phyloP scores from a whole-genome alignment of 1,140 invertebrate species.

The Drosophila nigrodunni region DNA sequence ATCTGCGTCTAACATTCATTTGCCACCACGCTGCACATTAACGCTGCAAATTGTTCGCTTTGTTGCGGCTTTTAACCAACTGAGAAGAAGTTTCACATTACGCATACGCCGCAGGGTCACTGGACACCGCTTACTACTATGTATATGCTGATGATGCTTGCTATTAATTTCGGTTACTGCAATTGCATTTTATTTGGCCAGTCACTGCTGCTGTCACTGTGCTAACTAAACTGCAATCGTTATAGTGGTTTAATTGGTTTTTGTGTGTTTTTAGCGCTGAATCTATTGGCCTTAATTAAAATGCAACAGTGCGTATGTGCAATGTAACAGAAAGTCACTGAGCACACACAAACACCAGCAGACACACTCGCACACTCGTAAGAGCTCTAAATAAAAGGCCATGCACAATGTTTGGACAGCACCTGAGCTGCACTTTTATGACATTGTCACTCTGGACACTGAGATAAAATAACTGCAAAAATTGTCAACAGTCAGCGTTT shows the following conservation, averaged over 20 bases:
- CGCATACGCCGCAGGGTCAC: constrained; percentile 62
- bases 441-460: constrained; percentile 41
- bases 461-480: constrained; percentile 81
- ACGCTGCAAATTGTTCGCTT: constrained; percentile 81
- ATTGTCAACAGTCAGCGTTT: constrained; percentile 59
- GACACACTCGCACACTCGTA: constrained; percentile 20
- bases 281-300: constrained; percentile 79
- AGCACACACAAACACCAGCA: constrained; percentile 24
- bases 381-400: constrained; percentile 34
- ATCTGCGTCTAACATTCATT: constrained; percentile 58
- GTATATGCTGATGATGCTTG: constrained; percentile 32
- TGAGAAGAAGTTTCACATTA: constrained; percentile 57
- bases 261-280: constrained; percentile 59
- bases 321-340: constrained; percentile 74
- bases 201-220: constrained; percentile 16
- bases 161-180: constrained; percentile 74
- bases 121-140: background rate
- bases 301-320: constrained; percentile 77
- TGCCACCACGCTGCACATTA: constrained; percentile 67
- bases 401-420: constrained; percentile 43
- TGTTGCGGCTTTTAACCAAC: constrained; percentile 60
- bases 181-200: constrained; percentile 77
- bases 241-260: constrained; percentile 82
- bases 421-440: constrained; percentile 58
- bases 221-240: constrained; percentile 26